Percentiles rank a stretch among this genome's conserved stretches.
Evolutionary conservation across 1,140 invertebrate genomes (phyloP).

Genomic region (Propsilocerus akamusi): DNA sequence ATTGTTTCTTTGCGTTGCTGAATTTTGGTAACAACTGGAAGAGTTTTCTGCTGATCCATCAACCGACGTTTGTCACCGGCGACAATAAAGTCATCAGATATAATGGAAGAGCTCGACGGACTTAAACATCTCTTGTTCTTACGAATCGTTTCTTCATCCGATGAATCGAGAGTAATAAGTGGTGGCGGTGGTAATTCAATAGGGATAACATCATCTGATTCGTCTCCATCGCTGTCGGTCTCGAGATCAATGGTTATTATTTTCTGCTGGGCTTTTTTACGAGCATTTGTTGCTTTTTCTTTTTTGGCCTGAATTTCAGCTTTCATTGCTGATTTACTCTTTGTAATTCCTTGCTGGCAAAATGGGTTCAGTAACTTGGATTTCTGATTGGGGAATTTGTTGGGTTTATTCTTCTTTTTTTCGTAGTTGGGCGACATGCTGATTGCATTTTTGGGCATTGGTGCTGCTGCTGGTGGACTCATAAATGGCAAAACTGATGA

Average conservation of each 20-base stretch:
- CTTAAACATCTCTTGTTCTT: neutral
- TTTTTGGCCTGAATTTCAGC: neutral
- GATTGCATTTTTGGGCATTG: neutral
- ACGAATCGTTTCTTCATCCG: neutral
- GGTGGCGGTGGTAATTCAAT: neutral
- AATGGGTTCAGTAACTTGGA: neutral
- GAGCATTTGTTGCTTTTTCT: neutral
- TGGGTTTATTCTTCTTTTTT: neutral
- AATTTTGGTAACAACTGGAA: no score
- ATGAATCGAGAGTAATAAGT: neutral
- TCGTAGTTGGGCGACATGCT: no score
- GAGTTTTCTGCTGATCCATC: no score
- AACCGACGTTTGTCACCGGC: neutral
- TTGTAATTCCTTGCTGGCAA: no score
- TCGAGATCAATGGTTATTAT: neutral
- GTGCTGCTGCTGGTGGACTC: neutral
- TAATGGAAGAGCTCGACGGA: neutral
- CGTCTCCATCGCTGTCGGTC: neutral
- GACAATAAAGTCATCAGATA: neutral
- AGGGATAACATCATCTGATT: neutral
- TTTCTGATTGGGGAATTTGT: neutral
- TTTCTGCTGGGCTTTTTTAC: neutral
- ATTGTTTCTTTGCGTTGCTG: neutral
- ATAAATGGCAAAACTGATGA: neutral
- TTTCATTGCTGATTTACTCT: neutral